Base-by-base conservation (phyloP, 2,113 vertebrate genomes). In the Sturnus vulgaris region DNA sequence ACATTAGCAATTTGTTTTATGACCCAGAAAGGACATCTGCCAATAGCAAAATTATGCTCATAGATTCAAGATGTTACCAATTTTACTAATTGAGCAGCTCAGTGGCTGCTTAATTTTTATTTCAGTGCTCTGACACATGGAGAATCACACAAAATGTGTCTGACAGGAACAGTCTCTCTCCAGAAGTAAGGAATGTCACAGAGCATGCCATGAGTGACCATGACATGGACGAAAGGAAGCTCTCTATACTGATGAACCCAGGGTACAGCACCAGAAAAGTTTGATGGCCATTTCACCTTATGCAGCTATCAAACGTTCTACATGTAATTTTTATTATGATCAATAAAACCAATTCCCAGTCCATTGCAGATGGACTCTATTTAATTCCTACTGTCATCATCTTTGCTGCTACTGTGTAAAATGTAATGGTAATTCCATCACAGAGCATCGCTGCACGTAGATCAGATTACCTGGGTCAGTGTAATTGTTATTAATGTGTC, bases 291-390 rank as follows among this genome's bases (percentile, higher is more conserved):
- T 82, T 95, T 88, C 68, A 79, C 50, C 59, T 83, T 46, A 33
- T 52, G 46, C 49, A 86, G 40, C 64, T 76, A 81, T 78, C 86
- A 93, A 82, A 85, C 2, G 4, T 68, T 66, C 49, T 60, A 76
- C 37, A 59, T 39, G 69, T 60, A 88, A 90, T 88, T 93, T 93
- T 93, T 93, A 85, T 93, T 92, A 87, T 63, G 46, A 78, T 70
- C 68, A 90, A 82, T 94, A 94, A 96, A 96, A 77, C 10, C 53
- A 61, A 76, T 88, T 95, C 91, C 76, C 57, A 92, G 21, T 35
- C 60, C 11, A 0, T 44, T 94, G 76, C 72, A 90, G 91, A 91
- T 59, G 61, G 60, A 53, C 27, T 90, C 25, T 82, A 52, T 90
- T 92, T 95, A 96, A 93, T 81, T 91, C 64, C 59, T 66, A 70